phyloP scores from a whole-genome alignment of 2,797 vertebrate species.

The Cetoscarus ocellatus region DNA sequence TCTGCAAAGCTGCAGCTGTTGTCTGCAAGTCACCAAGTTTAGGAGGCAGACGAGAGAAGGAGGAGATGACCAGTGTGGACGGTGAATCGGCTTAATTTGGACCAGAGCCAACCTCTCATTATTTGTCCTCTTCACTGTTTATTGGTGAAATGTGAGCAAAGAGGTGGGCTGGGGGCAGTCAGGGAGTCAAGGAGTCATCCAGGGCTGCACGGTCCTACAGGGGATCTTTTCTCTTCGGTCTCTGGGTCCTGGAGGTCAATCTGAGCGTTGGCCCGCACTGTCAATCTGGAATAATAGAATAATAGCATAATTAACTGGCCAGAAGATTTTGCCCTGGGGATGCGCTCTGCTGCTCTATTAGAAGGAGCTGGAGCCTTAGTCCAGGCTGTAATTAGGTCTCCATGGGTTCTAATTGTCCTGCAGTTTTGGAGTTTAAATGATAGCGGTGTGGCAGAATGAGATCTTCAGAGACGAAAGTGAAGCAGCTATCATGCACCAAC shows the following conservation, averaged over 20 bases:
- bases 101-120: conserved; percentile 65
- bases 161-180: conserved; percentile 33
- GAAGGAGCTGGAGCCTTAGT: conserved; percentile 67
- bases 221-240: conserved; percentile 54
- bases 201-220: conserved; percentile 36
- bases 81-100: conserved; percentile 56
- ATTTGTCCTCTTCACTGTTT: conserved; percentile 62
- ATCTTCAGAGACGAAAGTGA: conserved; percentile 33
- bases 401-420: conserved; percentile 80
- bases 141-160: conserved; percentile 37
- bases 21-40: conserved; percentile 64
- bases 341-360: conserved; percentile 66
- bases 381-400: conserved; percentile 83
- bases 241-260: conserved; percentile 71
- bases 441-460: conserved; percentile 50
- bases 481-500: background rate
- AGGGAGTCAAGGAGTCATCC: conserved; percentile 52
- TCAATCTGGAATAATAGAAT: conserved; percentile 81
- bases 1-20: conserved; percentile 58
- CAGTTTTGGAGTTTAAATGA: conserved; percentile 68
- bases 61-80: conserved; percentile 48
- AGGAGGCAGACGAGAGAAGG: conserved; percentile 43
- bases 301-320: conserved; percentile 84
- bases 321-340: conserved; percentile 74
- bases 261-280: conserved; percentile 37